Conservation (phyloP, 2,888 invertebrate species). For the Rhamphomyia laevipes region DNA sequence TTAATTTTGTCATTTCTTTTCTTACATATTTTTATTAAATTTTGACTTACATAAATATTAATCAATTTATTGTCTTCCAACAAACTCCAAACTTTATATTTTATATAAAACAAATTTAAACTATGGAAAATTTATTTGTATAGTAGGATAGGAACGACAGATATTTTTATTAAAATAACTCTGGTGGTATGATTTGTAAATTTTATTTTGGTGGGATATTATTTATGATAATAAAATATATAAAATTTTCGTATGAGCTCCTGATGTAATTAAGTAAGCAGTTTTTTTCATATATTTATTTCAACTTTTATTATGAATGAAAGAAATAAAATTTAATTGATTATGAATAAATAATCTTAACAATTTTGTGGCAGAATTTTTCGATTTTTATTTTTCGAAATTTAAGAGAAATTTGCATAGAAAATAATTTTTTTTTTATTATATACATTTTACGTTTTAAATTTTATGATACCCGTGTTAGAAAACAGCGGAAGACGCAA, state of each 20-base stretch:
- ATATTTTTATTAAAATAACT: too few relatives aligned
- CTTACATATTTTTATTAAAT: too few relatives aligned
- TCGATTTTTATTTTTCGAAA: too few relatives aligned
- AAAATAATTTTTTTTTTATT: slow-evolving; percentile 15
- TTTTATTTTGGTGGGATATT: background rate
- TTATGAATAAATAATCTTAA: too few relatives aligned
- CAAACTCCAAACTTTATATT: background rate
- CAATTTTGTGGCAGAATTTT: too few relatives aligned
- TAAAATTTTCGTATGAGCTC: slow-evolving; percentile 25
- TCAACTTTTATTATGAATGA: slow-evolving; percentile 11
- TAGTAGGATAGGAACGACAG: background rate
- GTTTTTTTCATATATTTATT: slow-evolving; percentile 28
- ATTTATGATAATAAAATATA: background rate
- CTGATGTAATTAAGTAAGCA: slow-evolving; percentile 38
- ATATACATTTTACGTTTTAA: background rate
- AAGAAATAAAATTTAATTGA: too few relatives aligned
- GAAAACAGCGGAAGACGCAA: slow-evolving; percentile 39
- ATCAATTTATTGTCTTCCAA: background rate
- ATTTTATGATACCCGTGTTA: slow-evolving; percentile 23
- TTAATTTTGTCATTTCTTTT: too few relatives aligned
- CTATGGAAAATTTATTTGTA: background rate
- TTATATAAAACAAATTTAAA: background rate
- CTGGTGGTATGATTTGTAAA: background rate
- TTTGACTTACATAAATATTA: too few relatives aligned
- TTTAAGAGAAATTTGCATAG: too few relatives aligned